A percentile compares a stretch with the other conserved stretches of the same genome.
Conservation (phyloP, 2,113 vertebrate genomes). For the Bettongia penicillata region DNA sequence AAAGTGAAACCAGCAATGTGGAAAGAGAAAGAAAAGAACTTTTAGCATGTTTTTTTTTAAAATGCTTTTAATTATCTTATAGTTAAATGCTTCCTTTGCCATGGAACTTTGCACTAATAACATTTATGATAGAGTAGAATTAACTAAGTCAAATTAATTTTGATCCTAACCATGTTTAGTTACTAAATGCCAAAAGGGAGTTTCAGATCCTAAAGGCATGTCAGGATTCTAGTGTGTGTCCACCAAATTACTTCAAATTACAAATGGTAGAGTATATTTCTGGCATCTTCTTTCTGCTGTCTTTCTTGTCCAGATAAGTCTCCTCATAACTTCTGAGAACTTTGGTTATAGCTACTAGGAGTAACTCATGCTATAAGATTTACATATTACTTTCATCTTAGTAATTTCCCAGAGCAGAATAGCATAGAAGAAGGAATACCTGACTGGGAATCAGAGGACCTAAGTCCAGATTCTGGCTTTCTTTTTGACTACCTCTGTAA, state of each 20-base stretch:
- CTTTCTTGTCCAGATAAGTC: neutral
- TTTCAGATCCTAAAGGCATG: neutral
- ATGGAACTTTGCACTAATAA: neutral
- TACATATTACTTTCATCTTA: neutral
- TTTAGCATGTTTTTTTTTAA: neutral
- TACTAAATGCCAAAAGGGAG: neutral
- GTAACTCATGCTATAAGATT: neutral
- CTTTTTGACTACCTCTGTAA: neutral
- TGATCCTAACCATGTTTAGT: neutral
- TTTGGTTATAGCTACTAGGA: neutral
- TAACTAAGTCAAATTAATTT: neutral
- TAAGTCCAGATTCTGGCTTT: neutral
- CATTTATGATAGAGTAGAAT: neutral
- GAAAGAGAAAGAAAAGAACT: neutral
- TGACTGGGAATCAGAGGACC: neutral
- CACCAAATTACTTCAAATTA: neutral
- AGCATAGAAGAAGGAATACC: neutral
- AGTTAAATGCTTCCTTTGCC: neutral
- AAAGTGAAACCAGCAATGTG: neutral
- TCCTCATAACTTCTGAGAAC: neutral
- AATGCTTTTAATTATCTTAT: neutral
- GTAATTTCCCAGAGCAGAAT: neutral
- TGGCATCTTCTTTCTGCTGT: neutral
- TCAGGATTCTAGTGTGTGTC: rapidly evolving
- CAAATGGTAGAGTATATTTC: rapidly evolving